Evolutionary conservation across 2,888 invertebrate species (phyloP).

Genomic region (Nymphalis c-album): DNA sequence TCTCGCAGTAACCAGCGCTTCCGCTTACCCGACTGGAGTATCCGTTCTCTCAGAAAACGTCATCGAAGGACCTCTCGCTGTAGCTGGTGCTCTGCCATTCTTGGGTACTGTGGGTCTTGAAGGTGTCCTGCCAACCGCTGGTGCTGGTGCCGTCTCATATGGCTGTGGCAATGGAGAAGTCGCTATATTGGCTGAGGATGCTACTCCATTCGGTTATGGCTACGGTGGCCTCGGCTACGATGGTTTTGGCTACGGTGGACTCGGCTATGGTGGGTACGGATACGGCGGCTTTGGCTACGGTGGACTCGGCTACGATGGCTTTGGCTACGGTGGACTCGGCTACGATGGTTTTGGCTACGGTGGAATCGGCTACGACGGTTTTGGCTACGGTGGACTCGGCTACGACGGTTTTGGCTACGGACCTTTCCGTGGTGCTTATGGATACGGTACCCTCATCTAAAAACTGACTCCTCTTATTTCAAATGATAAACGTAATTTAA

Average conservation of each 20-base stretch:
- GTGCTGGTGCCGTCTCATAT: conserved; percentile 48
- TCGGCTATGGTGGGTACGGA: no score
- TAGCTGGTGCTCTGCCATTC: conserved; percentile 46
- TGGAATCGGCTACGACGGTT: no score
- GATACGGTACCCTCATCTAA: neutral
- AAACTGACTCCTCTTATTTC: neutral
- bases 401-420: neutral
- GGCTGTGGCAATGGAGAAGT: conserved; percentile 46
- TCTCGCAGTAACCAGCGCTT: conserved; percentile 46
- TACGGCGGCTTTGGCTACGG: no score
- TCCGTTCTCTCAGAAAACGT: conserved; percentile 48
- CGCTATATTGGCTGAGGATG: conserved; percentile 42
- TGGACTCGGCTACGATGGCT: no score
- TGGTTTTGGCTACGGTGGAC: no score
- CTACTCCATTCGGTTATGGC: conserved; percentile 8
- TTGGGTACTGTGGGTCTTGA: conserved; percentile 49
- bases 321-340: no score
- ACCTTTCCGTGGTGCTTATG: no score
- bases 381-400: no score
- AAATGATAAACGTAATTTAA: no score
- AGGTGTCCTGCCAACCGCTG: conserved; percentile 47
- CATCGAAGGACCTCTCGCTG: conserved; percentile 46
- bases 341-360: no score
- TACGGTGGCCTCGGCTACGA: neutral
- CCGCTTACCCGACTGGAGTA: conserved; percentile 45